Evolutionary conservation across 2,888 invertebrate species (phyloP), one percentile per base, ranked within the genome.

Genomic region (Timema cristinae): DNA sequence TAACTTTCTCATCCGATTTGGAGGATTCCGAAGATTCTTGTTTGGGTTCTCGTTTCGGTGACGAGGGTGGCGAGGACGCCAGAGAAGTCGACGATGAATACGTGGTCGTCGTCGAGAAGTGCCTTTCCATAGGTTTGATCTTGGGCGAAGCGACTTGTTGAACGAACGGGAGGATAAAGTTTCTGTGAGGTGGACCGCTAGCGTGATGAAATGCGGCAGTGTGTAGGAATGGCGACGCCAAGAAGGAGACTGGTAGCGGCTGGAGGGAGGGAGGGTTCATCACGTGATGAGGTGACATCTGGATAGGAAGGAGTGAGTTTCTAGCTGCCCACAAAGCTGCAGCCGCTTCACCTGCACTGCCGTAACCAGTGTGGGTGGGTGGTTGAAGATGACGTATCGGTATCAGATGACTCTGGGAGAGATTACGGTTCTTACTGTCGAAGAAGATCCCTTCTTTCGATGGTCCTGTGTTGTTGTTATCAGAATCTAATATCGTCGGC

Each of bases 191-290:
- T 0, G 49, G 56, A 5, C 50, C 11, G 13, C 54, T 50, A 51
- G 59, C 68, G 59, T 69, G 69, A 32, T 52, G 59, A 51, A 70
- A 63, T 32, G 68, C 71, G 7, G 69, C 67, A 15, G 59, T 54
- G 52, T 73, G 73, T 5, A 73, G 67, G 66, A 73, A 75, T 63
- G 88, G 88, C 68, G 84, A 76, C 47, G 85, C 87, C 81, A 89
- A 81, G 82, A 88, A 88, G 67, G 76, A 75, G 67, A 86, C 84
- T 75, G 88, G 85, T 86, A 90, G 81, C 81, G 85, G 83, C 71
- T 86, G 81, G 76, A 86, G 73, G 78, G 89, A 83, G 75, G 90
- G 11, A 6, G 71, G 59, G 13, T 50, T 32, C 8, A 16, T 47
- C 5, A 48, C 47, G 63, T 69, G 88, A 81, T 92, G 87, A 69